phyloP scores from a whole-genome alignment of 2,888 invertebrate species.

The Drosophila pseudotalamancana region DNA sequence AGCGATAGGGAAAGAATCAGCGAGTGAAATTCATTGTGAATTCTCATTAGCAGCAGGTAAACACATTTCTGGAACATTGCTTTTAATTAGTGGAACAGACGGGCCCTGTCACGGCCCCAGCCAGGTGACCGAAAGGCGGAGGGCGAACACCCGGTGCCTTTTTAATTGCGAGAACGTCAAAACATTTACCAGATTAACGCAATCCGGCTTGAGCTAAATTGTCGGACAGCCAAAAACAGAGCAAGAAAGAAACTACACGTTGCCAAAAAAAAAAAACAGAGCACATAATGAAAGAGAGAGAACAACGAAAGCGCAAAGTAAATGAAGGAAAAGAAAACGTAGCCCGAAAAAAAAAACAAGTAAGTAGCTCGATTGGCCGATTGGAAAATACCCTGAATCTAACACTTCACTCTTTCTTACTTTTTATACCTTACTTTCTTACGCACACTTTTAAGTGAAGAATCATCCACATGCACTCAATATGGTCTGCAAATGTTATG shows the following conservation, averaged over 20 bases:
- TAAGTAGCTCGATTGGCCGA: no score
- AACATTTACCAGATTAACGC: conserved; percentile 81
- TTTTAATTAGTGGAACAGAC: conserved; percentile 81
- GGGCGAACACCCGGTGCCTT: conserved; percentile 66
- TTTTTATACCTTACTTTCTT: no score
- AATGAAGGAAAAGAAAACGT: conserved; percentile 20
- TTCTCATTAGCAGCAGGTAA: conserved; percentile 81
- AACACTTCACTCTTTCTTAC: no score
- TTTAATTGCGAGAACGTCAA: conserved; percentile 79
- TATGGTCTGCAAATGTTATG: no score
- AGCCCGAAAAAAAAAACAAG: no score
- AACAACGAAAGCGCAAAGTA: conserved; percentile 39
- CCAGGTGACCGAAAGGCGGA: conserved; percentile 11
- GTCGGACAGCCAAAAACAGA: conserved; percentile 29
- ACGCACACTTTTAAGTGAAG: no score
- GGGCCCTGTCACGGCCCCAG: conserved; percentile 35
- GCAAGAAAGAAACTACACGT: conserved; percentile 30
- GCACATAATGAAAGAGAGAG: conserved; percentile 14
- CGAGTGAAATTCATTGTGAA: conserved; percentile 79
- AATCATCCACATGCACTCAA: no score
- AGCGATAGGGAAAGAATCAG: conserved; percentile 61
- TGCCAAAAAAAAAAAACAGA: conserved; percentile 36
- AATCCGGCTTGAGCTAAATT: conserved; percentile 69
- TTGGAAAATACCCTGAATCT: no score
- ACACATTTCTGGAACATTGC: conserved; percentile 80